phyloP scores from a whole-genome alignment of 2,797 vertebrate genomes.

The Arctocebus calabarensis region DNA sequence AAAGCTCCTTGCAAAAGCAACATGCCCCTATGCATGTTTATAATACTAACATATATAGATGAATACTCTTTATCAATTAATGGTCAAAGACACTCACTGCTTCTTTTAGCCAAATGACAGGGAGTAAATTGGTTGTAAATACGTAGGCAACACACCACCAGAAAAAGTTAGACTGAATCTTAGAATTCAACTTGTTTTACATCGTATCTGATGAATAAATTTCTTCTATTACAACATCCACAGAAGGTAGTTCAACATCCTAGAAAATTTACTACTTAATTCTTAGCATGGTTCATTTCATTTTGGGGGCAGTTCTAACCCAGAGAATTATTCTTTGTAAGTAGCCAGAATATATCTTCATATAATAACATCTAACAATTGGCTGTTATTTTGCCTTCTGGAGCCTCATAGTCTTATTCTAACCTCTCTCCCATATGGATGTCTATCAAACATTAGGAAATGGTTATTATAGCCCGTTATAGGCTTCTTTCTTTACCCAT shows the following conservation, averaged over 20 bases:
- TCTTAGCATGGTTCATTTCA: neutral
- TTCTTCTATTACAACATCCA: conserved; percentile 23
- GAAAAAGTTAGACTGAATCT: neutral
- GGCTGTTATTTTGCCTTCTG: neutral
- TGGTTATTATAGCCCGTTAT: neutral
- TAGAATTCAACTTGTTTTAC: conserved; percentile 34
- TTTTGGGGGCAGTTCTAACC: neutral
- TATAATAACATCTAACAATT: neutral
- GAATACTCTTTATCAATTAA: conserved; percentile 40
- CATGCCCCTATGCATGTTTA: conserved; percentile 30
- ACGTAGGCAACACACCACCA: conserved; percentile 35
- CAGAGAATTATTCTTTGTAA: neutral
- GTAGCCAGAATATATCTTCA: neutral
- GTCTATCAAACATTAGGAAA: conserved; percentile 2
- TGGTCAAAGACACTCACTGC: conserved; percentile 43
- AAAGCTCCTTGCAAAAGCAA: conserved; percentile 58
- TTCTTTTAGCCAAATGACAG: conserved; percentile 60
- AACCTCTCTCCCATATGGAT: neutral
- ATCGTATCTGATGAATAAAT: conserved; percentile 6
- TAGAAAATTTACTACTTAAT: conserved; percentile 42
- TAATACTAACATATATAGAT: conserved; percentile 54
- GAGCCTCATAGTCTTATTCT: neutral
- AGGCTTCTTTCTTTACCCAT: neutral
- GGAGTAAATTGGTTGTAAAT: conserved; percentile 26
- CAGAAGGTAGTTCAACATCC: neutral